Evolutionary conservation across 2,888 invertebrate species (phyloP), one percentile per base, ranked within the genome.

Genomic region (Stramonita haemastoma): DNA sequence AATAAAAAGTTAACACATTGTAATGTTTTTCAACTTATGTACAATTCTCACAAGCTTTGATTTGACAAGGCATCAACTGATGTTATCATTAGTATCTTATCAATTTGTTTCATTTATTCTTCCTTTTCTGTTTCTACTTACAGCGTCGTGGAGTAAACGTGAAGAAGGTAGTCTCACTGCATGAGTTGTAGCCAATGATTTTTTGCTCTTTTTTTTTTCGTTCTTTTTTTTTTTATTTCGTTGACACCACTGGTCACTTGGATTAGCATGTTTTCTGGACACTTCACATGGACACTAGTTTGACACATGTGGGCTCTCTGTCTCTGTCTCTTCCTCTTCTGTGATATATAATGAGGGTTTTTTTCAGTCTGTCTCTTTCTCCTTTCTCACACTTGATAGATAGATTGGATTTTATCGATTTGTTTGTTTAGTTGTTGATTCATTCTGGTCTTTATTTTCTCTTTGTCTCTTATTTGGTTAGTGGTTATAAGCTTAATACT

Each of bases 81-180:
- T 32, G 77, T 79, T 26, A 32, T 17, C 34, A 1, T 79, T n/a
- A n/a, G n/a, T n/a, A n/a, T n/a, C n/a, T n/a, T n/a, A n/a, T n/a
- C n/a, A 60, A 60, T 60, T 60, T 60, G 11, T 60, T 60, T 60
- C 34, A 46, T 46, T 46, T 66, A 66, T 66, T 66, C 26, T 66
- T 13, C 13, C 19, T 79, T 32, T 34, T 34, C 34, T 79, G 34
- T 32, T 83, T 86, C 34, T 60, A 29, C 86, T 86, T 86, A 66
- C 86, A 86, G 86, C 86, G 86, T 60, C 86, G 86, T 17, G 86
- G 86, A 29, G 66, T 17, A 15, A 46, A 86, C 70, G 26, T 36
- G 17, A 86, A 86, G 66, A 86, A 86, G 86, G 86, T 86, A 86
- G 60, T 34, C 70, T 34, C 36, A 66, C n/a, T 85, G 57, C 84